Percentiles rank a stretch among this genome's conserved stretches.
Evolutionary conservation across 2,888 invertebrate species (phyloP).

Genomic region (Andrena fulva): DNA sequence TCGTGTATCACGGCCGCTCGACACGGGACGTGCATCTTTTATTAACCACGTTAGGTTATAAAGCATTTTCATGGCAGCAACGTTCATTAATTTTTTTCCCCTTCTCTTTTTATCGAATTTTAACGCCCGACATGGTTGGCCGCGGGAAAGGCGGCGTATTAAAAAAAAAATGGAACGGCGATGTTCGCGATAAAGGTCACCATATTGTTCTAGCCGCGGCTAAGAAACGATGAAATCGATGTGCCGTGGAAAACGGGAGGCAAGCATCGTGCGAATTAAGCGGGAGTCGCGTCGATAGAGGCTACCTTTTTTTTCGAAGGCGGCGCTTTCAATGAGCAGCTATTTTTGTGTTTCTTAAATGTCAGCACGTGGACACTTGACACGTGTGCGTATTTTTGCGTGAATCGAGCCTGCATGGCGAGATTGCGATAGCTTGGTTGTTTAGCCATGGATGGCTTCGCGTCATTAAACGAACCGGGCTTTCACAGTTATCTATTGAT

Average conservation of each 20-base stretch:
- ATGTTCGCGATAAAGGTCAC: conserved; percentile 35
- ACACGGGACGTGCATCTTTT: conserved; percentile 57
- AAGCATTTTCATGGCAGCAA: conserved; percentile 51
- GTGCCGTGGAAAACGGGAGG: background rate
- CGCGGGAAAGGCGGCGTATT: background rate
- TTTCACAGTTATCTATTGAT: conserved; percentile 15
- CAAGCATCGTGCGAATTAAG: conserved; percentile 17
- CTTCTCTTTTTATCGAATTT: conserved; percentile 40
- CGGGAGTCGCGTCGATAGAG: background rate
- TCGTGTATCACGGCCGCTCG: conserved; percentile 42
- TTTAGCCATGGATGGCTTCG: conserved; percentile 7
- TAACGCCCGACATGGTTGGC: conserved; percentile 45
- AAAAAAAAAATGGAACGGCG: too few relatives aligned
- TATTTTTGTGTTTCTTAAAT: conserved; percentile 26
- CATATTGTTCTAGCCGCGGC: background rate
- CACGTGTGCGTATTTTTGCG: conserved; percentile 9
- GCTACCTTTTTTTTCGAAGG: background rate
- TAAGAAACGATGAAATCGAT: conserved; percentile 33
- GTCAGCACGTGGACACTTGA: conserved; percentile 8
- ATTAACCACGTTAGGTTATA: conserved; percentile 61
- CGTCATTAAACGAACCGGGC: conserved; percentile 11
- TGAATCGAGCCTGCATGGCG: background rate
- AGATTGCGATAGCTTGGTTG: background rate
- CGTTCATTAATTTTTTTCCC: conserved; percentile 57
- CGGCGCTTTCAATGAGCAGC: conserved; percentile 7